phyloP scores from a whole-genome alignment of 2,888 invertebrate genomes.

The Tanytarsus gracilentus region DNA sequence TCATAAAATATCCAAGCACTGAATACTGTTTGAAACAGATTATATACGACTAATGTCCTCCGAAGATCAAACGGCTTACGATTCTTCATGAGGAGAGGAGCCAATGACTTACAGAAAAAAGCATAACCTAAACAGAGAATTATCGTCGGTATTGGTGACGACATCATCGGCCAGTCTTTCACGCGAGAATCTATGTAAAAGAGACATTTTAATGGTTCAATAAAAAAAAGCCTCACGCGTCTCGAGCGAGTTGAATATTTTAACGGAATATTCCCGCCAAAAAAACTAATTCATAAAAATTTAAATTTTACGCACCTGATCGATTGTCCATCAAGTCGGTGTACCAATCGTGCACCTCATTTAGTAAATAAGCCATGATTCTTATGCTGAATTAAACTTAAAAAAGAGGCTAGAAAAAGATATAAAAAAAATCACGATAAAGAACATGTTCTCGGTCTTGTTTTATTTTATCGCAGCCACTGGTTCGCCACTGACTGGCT shows the following conservation, averaged over 20 bases:
- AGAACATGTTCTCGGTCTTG: not conserved
- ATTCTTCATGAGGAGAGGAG: conserved; percentile 82
- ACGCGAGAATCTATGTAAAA: conserved; percentile 73
- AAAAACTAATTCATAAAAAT: conserved; percentile 7
- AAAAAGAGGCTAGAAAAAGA: not conserved
- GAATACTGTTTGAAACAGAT: conserved; percentile 80
- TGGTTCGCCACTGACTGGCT: too few species aligned
- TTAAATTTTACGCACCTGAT: conserved; percentile 50
- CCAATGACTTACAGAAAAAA: conserved; percentile 69
- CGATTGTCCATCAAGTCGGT: conserved; percentile 63
- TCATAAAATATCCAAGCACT: conserved; percentile 88
- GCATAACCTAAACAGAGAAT: conserved; percentile 75
- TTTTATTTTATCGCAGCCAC: too few species aligned
- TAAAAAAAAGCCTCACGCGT: not conserved
- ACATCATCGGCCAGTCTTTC: conserved; percentile 82
- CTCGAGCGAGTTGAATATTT: too few species aligned
- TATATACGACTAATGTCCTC: conserved; percentile 71
- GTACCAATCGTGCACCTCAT: conserved; percentile 50
- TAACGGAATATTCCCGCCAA: too few species aligned
- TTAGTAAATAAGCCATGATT: conserved; percentile 33
- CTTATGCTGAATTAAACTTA: not conserved
- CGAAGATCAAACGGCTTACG: conserved; percentile 79
- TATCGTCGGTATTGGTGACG: conserved; percentile 77
- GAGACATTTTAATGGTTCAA: not conserved
- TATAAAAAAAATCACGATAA: not conserved